phyloP scores from a whole-genome alignment of 2,888 invertebrate genomes.

The Clivina fossor region DNA sequence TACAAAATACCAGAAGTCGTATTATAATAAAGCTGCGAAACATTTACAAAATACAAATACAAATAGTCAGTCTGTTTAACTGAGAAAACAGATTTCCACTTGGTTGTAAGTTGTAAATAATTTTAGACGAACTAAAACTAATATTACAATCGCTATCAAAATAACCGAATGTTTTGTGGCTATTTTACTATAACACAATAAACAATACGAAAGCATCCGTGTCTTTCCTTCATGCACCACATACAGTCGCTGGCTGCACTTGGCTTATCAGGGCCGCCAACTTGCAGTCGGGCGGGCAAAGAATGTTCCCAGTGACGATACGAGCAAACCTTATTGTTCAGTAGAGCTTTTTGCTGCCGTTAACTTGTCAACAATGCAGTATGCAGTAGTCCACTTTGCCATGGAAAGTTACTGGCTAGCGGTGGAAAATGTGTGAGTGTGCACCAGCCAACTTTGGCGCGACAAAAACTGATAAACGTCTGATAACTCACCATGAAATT shows the following conservation, averaged over 20 bases:
- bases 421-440: too few relatives aligned
- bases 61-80: too few relatives aligned
- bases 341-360: conserved; percentile 30
- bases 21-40: too few relatives aligned
- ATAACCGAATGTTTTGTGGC: conserved; percentile 26
- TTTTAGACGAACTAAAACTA: conserved; percentile 13
- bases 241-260: conserved; percentile 1
- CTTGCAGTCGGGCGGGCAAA: conserved; percentile 22
- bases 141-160: conserved; percentile 27
- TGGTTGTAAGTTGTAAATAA: conserved; percentile 18
- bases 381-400: conserved; percentile 18
- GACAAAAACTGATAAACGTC: conserved; percentile 28
- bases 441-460: conserved; percentile 15
- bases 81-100: too few relatives aligned
- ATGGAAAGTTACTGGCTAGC: conserved; percentile 22
- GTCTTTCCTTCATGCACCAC: background rate
- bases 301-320: conserved; percentile 22
- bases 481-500: conserved; percentile 11
- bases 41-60: too few relatives aligned
- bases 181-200: conserved; percentile 13
- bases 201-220: conserved; percentile 11
- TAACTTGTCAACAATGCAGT: conserved; percentile 32
- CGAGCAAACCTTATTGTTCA: conserved; percentile 24
- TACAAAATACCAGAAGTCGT: too few relatives aligned
- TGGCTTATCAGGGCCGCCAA: conserved; percentile 24